phyloP scores from a whole-genome alignment of 2,888 invertebrate species.

The Cephus sareptanus region DNA sequence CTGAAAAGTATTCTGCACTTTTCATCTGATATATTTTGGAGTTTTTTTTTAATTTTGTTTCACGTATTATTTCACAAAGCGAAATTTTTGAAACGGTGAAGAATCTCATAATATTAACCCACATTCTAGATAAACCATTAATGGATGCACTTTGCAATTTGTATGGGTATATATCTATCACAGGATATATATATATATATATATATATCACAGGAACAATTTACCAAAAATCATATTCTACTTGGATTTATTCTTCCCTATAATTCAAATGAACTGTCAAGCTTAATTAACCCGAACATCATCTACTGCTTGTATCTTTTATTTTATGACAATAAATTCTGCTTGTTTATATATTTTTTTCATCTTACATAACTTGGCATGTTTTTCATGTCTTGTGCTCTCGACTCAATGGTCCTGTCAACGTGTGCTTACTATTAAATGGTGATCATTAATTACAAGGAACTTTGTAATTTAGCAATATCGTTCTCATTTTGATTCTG shows the following conservation, averaged over 20 bases:
- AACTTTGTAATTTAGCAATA: not conserved
- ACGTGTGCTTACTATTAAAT: not conserved
- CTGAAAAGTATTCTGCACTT: too few species aligned
- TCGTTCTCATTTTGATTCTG: not conserved
- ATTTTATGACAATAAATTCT: too few species aligned
- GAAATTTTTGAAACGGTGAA: not conserved
- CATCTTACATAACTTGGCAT: not conserved
- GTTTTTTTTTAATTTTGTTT: too few species aligned
- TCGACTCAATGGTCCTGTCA: too few species aligned
- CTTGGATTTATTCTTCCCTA: not conserved
- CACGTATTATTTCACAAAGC: not conserved
- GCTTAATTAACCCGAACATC: not conserved
- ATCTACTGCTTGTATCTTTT: too few species aligned
- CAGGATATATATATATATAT: too few species aligned
- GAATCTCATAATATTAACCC: not conserved
- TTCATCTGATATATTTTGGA: too few species aligned
- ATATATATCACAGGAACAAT: too few species aligned
- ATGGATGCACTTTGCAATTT: not conserved
- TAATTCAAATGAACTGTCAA: not conserved
- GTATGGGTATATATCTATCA: too few species aligned
- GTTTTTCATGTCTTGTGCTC: not conserved
- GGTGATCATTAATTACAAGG: not conserved
- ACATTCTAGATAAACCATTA: not conserved
- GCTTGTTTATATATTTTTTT: not conserved
- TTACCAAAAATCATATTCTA: not conserved